Conservation (phyloP, 2,797 vertebrate species). For the Tympanoctomys barrerae region DNA sequence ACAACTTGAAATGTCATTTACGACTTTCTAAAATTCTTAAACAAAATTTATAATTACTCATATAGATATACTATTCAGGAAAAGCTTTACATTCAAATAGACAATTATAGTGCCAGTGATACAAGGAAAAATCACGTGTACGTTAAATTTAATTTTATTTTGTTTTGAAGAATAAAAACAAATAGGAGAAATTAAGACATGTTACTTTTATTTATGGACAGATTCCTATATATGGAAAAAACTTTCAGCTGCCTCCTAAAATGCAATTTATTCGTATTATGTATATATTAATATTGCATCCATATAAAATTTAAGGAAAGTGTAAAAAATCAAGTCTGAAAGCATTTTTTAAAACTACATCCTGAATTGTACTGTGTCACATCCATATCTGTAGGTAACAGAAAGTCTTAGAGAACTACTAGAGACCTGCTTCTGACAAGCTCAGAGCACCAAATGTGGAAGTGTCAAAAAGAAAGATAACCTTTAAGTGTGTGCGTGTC, state of each 20-base stretch:
- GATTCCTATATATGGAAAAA: conserved; percentile 73
- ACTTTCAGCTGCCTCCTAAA: conserved; percentile 60
- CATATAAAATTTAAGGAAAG: background rate
- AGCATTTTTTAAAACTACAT: background rate
- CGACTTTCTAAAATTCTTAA: background rate
- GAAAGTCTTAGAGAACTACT: background rate
- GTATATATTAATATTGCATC: background rate
- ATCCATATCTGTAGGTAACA: background rate
- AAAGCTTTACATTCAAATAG: conserved; percentile 63
- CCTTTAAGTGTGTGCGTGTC: background rate
- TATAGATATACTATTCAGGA: conserved; percentile 5
- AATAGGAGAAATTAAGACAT: too few species aligned
- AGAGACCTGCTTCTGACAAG: background rate
- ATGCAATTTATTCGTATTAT: background rate
- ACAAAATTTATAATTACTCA: background rate
- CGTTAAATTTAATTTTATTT: conserved; percentile 31
- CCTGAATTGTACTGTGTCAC: background rate
- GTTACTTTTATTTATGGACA: conserved; percentile 75
- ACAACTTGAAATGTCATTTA: background rate
- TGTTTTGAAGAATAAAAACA: too few species aligned
- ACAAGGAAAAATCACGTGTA: background rate
- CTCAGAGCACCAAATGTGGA: background rate
- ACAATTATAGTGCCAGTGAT: background rate
- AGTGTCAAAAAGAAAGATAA: background rate
- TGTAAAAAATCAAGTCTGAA: background rate